Conservation (phyloP, 1,140 invertebrate genomes). For the Chironomus striatipennis region DNA sequence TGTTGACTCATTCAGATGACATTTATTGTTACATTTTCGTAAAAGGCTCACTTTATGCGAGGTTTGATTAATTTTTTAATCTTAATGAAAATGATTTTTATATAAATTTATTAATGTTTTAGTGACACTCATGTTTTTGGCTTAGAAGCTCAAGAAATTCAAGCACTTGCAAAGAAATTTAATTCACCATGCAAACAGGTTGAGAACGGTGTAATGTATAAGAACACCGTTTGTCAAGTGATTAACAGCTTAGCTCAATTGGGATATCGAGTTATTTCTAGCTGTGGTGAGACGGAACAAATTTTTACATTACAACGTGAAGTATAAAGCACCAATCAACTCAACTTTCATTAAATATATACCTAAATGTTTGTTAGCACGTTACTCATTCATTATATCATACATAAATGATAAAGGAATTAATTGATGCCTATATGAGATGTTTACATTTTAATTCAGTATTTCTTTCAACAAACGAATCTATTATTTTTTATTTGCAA, state of each 20-base stretch:
- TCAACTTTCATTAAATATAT: no score
- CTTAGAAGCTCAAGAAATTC: conserved; percentile 53
- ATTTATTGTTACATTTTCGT: conserved; percentile 60
- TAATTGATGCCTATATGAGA: no score
- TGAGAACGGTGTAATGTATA: conserved; percentile 60
- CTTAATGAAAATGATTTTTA: no score
- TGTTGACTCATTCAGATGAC: conserved; percentile 42
- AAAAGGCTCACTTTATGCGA: conserved; percentile 64
- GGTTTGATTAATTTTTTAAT: no score
- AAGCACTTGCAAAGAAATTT: conserved; percentile 57
- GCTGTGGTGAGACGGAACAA: conserved; percentile 66
- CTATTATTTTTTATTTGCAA: no score
- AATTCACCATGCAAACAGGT: conserved; percentile 48
- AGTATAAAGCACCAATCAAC: conserved; percentile 39
- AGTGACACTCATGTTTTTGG: conserved; percentile 64
- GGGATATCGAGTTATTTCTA: conserved; percentile 65
- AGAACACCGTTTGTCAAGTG: conserved; percentile 51
- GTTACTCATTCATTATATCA: no score
- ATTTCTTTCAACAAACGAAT: no score
- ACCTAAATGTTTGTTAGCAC: no score
- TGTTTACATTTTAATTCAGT: no score
- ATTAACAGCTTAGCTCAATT: conserved; percentile 65
- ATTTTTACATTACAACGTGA: conserved; percentile 74
- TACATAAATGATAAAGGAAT: no score
- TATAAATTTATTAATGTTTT: no score